Evolutionary conservation across 2,888 invertebrate genomes (phyloP), one percentile per base, ranked within the genome.

Genomic region (Anagyrus pseudococci): DNA sequence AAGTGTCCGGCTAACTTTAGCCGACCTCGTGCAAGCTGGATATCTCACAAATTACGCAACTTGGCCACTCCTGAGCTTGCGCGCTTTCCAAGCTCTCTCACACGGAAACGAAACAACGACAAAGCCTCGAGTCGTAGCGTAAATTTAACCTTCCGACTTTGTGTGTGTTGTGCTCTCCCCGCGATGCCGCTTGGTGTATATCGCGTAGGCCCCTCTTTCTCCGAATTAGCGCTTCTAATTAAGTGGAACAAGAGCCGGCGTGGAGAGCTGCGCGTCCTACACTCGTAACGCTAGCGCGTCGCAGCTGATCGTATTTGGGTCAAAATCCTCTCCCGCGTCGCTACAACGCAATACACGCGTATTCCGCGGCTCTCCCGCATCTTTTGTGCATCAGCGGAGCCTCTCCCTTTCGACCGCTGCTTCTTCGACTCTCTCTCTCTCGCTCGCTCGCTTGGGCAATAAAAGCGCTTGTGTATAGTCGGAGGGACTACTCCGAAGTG

Each of bases 311-410:
- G 70, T 68, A 78, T 75, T 70, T 76, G 69, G 78, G 78, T 78
- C 78, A 78, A 71, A 72, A 69, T 71, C 67, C 72, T 75, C 78
- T 77, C 78, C 78, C 77, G 73, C 77, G 66, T 75, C 69, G 78
- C 63, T 70, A 66, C 62, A 64, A 64, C 71, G 70, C 66, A 67
- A 61, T 62, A 58, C 68, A 25, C 26, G 25, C 56, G 47, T n/a
- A n/a, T 37, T 37, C 33, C 33, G 3, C 33, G 33, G 20, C 64
- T 50, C 29, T 37, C 10, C 33, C 8, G 33, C 15, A 37, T 4
- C 10, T 37, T 15, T 37, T 62, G 55, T 20, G 53, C 62, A 19
- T 25, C 40, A 43, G 8, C 26, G n/a, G 29, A 37, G 33, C 46
- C 8, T 41, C 17, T 49, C 33, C 26, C 37, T 43, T 15, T 37